Conservation (phyloP, 2,113 vertebrate genomes). For the Varanus salvator region DNA sequence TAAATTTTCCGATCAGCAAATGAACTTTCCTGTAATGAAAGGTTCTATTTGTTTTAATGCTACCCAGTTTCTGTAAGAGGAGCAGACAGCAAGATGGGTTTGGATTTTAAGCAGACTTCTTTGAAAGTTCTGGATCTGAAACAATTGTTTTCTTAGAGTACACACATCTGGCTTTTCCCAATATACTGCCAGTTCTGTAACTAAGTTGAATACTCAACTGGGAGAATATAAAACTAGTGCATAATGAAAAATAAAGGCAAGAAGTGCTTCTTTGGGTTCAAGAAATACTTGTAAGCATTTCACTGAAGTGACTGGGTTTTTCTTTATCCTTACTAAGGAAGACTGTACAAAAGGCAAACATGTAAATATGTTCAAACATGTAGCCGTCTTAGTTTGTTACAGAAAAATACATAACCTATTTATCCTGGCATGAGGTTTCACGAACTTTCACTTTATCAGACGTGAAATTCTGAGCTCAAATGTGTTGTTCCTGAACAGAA, state of each 20-base stretch:
- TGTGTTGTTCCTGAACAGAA: no score
- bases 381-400: no score
- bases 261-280: constrained; percentile 48
- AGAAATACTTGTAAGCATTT: constrained; percentile 32
- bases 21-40: neutral
- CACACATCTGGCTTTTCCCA: constrained; percentile 75
- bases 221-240: constrained; percentile 66
- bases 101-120: constrained; percentile 63
- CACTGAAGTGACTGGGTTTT: constrained; percentile 15
- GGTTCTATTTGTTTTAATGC: constrained; percentile 45
- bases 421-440: no score
- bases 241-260: constrained; percentile 63
- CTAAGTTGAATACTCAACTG: constrained; percentile 72
- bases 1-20: constrained; percentile 45
- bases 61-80: constrained; percentile 41
- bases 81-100: constrained; percentile 53
- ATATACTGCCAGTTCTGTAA: constrained; percentile 69
- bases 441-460: no score
- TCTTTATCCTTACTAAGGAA: neutral
- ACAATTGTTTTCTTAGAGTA: constrained; percentile 54
- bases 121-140: constrained; percentile 59
- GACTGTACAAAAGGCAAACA: neutral
- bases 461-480: no score
- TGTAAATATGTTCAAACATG: no score
- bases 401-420: no score